phyloP scores from a whole-genome alignment of 2,113 vertebrate genomes.

The Turdus rufiventris region DNA sequence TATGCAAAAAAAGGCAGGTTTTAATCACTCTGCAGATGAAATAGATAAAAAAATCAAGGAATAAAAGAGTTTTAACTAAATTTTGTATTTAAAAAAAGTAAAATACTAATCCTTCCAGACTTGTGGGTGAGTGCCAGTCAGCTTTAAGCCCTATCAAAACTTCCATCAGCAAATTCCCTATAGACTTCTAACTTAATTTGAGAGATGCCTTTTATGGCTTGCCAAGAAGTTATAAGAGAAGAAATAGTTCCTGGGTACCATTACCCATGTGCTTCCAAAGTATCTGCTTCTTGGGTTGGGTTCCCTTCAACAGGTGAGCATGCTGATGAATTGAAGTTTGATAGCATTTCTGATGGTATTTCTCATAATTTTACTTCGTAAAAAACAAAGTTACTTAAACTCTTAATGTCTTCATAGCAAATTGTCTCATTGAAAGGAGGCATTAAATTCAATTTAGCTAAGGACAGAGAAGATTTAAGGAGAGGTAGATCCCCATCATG shows the following conservation, averaged over 20 bases:
- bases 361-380: neutral
- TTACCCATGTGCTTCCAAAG: neutral
- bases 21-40: neutral
- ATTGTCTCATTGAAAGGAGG: neutral
- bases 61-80: neutral
- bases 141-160: neutral
- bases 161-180: neutral
- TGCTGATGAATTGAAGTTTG: neutral
- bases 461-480: neutral
- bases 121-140: neutral
- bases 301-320: neutral
- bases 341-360: neutral
- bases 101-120: neutral
- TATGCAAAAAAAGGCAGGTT: neutral
- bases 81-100: neutral
- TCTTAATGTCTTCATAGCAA: neutral
- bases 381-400: neutral
- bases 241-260: neutral
- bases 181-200: neutral
- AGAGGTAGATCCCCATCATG: neutral
- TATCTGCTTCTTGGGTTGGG: neutral
- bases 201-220: neutral
- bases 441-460: neutral
- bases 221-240: neutral
- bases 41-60: neutral